Conservation (phyloP, 2,888 invertebrate species). For the Orthosia gothica region DNA sequence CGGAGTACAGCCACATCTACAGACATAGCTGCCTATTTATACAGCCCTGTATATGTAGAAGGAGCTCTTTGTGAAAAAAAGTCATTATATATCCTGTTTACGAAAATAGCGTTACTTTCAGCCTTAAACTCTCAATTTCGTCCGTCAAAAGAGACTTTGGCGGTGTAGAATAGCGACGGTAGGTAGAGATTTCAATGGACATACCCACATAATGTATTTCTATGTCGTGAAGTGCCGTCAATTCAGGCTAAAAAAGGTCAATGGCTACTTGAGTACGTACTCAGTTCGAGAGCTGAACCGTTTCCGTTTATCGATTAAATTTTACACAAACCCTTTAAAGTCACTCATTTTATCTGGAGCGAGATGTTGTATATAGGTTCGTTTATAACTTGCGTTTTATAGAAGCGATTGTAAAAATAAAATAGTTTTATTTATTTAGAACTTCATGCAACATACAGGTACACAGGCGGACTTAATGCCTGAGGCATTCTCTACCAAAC, state of each 20-base stretch:
- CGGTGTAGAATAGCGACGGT: slow-evolving; percentile 44
- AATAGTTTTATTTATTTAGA: too few species aligned
- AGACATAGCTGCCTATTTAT: background rate
- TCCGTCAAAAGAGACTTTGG: slow-evolving; percentile 26
- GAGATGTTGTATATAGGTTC: slow-evolving; percentile 19
- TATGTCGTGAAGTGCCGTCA: slow-evolving; percentile 66
- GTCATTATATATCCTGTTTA: slow-evolving; percentile 14
- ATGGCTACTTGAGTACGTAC: slow-evolving; percentile 75
- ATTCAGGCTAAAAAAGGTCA: slow-evolving; percentile 76
- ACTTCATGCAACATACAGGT: too few species aligned
- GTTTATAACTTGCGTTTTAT: slow-evolving; percentile 14
- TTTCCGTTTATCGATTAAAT: slow-evolving; percentile 77
- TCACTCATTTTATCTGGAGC: slow-evolving; percentile 44
- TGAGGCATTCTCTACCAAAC: too few species aligned
- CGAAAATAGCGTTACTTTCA: slow-evolving; percentile 37
- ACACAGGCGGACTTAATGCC: too few species aligned
- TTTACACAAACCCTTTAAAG: slow-evolving; percentile 72
- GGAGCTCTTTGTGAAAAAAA: slow-evolving; percentile 23
- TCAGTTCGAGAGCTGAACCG: slow-evolving; percentile 69
- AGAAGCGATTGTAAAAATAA: background rate
- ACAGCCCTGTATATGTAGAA: background rate
- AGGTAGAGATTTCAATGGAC: slow-evolving; percentile 62
- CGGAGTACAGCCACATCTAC: background rate
- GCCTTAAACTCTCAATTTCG: slow-evolving; percentile 46
- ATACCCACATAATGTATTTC: slow-evolving; percentile 64